Evolutionary conservation across 1,140 invertebrate genomes (phyloP).

Genomic region (Diorhabda carinulata): DNA sequence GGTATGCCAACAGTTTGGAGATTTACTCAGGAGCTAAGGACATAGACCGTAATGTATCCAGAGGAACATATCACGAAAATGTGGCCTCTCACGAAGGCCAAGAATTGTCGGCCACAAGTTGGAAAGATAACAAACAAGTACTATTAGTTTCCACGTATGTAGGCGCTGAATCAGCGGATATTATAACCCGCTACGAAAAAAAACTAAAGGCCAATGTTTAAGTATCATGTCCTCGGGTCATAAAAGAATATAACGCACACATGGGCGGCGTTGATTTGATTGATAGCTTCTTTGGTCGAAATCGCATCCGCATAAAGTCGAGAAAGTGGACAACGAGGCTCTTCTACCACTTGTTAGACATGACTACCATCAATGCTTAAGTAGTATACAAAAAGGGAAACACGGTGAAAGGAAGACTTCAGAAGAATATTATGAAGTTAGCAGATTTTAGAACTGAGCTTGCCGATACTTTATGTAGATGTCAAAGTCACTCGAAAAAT

Average conservation of each 20-base stretch:
- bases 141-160: background rate
- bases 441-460: background rate
- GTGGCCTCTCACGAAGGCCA: background rate
- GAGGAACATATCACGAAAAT: background rate
- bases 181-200: background rate
- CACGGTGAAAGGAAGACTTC: background rate
- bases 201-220: background rate
- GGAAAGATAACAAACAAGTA: conserved; percentile 9
- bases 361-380: conserved; percentile 36
- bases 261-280: conserved; percentile 51
- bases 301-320: conserved; percentile 46
- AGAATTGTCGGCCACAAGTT: background rate
- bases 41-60: background rate
- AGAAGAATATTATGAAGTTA: background rate
- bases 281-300: conserved; percentile 47
- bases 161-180: background rate
- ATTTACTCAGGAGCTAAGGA: no score
- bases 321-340: conserved; percentile 48
- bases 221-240: conserved; percentile 1
- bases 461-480: background rate
- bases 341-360: conserved; percentile 49
- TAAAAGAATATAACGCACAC: conserved; percentile 25
- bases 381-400: conserved; percentile 18
- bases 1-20: no score
- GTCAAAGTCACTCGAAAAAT: background rate